Percentiles rank a stretch among this genome's conserved stretches.
phyloP scores from a whole-genome alignment of 1,140 invertebrate genomes.

The Andrena cerasifolii region DNA sequence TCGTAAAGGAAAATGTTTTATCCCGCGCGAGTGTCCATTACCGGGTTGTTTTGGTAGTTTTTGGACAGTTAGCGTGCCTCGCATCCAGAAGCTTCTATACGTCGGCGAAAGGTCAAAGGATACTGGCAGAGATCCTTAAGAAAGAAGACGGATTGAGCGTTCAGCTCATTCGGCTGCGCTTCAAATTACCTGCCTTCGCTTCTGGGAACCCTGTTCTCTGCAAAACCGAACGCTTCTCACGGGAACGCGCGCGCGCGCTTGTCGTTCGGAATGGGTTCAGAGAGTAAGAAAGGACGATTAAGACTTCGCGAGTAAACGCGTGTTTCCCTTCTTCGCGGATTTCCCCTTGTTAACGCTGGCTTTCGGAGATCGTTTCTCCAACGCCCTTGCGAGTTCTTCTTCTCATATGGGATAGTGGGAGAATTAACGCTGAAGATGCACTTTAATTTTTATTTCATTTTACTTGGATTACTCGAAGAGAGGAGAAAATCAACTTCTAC shows the following conservation, averaged over 20 bases:
- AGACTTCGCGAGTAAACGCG: conserved; percentile 50
- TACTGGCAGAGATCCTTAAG: conserved; percentile 41
- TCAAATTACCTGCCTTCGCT: conserved; percentile 68
- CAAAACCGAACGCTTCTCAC: conserved; percentile 63
- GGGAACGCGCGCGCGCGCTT: conserved; percentile 64
- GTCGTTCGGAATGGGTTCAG: conserved; percentile 42
- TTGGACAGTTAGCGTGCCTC: conserved; percentile 30
- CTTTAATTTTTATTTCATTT: no score
- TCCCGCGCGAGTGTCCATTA: conserved; percentile 1
- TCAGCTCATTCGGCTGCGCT: conserved; percentile 63
- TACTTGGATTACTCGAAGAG: no score
- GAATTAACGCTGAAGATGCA: no score
- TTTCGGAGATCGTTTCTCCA: background rate
- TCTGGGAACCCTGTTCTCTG: conserved; percentile 62
- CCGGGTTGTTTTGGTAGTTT: background rate
- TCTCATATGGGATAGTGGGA: no score
- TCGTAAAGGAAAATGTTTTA: background rate
- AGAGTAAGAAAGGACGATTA: conserved; percentile 50
- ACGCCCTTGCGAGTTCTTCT: no score
- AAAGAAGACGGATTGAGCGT: conserved; percentile 49
- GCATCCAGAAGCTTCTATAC: conserved; percentile 52
- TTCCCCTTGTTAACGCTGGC: background rate
- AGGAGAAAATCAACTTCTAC: no score
- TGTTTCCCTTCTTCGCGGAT: conserved; percentile 12
- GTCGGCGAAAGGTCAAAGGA: conserved; percentile 52